These are phyloP conservation scores for Bibio marci DNA, from an alignment of 2,888 invertebrate genomes.

Conservation along the genomic window DNA sequence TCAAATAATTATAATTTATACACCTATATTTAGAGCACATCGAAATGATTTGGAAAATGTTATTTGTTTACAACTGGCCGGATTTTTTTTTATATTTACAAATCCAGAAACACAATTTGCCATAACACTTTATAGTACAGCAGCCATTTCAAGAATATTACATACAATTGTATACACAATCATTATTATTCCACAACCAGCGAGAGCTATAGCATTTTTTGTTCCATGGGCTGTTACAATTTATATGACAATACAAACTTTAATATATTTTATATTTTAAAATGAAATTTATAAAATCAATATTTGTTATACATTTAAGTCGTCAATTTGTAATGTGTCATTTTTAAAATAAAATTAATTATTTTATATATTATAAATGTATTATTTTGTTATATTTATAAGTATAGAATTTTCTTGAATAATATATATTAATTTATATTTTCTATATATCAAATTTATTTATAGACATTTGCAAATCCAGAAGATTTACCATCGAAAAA, in stretches of 20 bases:
- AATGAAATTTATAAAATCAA: no score
- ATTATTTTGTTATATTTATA: no score
- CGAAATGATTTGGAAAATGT: slow-evolving; percentile 45
- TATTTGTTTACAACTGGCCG: slow-evolving; percentile 33
- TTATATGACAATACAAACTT: slow-evolving; percentile 30
- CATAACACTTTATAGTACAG: slow-evolving; percentile 33
- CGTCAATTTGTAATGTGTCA: no score
- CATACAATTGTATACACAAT: slow-evolving; percentile 40
- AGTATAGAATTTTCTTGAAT: no score
- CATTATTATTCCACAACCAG: slow-evolving; percentile 34
- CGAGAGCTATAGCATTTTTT: slow-evolving; percentile 31
- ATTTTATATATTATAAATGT: no score
- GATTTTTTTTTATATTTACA: slow-evolving; percentile 33
- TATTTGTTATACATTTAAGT: no score
- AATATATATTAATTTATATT: no score
- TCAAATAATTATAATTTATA: no score
- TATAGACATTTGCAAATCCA: slow-evolving; percentile 35
- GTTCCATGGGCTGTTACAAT: slow-evolving; percentile 26
- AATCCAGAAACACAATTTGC: slow-evolving; percentile 31
- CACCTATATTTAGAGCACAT: slow-evolving; percentile 30
- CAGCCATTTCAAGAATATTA: slow-evolving; percentile 30
- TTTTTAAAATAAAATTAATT: no score
- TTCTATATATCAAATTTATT: slow-evolving; percentile 1
- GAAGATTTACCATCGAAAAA: slow-evolving; percentile 31
- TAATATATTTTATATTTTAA: neutral